Conservation (phyloP, 2,113 vertebrate genomes). For the Poeciliopsis turrubarensis region DNA sequence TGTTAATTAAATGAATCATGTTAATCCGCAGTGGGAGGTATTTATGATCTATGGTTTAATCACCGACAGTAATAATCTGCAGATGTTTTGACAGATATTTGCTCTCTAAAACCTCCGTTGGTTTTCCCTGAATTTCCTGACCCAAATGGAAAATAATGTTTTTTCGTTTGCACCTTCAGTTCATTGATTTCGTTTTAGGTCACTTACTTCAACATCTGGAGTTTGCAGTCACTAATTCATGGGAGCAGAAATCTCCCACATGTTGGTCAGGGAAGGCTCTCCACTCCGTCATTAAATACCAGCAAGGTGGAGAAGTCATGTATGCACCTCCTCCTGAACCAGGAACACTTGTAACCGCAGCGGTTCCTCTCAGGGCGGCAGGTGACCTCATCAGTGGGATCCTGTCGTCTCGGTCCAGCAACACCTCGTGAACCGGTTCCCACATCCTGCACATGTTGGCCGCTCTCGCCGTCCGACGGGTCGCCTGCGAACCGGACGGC, state of each 20-base stretch:
- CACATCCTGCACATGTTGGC: constrained; percentile 63
- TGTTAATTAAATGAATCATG: background rate
- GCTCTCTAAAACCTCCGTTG: background rate
- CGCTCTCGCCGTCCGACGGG: constrained; percentile 22
- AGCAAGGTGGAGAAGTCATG: constrained; percentile 52
- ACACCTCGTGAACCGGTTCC: constrained; percentile 71
- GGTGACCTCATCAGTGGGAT: constrained; percentile 63
- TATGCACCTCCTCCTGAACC: constrained; percentile 32
- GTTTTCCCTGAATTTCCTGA: background rate
- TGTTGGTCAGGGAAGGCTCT: constrained; percentile 23
- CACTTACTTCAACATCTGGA: background rate
- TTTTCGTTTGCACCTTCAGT: background rate
- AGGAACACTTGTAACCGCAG: constrained; percentile 41
- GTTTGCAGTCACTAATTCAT: constrained; percentile 8
- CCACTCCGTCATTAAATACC: constrained; percentile 35
- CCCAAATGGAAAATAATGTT: background rate
- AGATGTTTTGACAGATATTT: background rate
- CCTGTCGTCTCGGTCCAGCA: constrained; percentile 68
- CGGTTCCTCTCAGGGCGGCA: constrained; percentile 16
- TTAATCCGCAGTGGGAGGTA: background rate
- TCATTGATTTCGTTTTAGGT: background rate
- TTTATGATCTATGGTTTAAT: background rate
- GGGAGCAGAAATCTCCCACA: constrained; percentile 3
- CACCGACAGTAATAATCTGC: background rate
- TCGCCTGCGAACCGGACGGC: constrained; percentile 20